Base-by-base conservation (phyloP, 2,113 vertebrate genomes). In the Cercopithecus mona region DNA sequence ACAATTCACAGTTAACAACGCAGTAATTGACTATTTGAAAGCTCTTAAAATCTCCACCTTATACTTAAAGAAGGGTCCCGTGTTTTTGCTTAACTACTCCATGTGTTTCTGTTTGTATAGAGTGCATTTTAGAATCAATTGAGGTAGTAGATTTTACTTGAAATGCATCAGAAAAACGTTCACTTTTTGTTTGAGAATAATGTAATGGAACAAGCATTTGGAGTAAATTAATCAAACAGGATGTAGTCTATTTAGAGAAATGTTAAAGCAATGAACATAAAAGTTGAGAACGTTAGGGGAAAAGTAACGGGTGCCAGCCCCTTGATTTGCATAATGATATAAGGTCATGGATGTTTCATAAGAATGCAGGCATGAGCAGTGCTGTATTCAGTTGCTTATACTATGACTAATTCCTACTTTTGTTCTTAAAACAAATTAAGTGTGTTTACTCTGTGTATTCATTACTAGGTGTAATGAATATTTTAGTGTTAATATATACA, bases 41-140 rank as follows among this genome's bases (percentile, higher is more conserved):
- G 96, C 89, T 98, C 96, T 98, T 98, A 97, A 98, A 98, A 96
- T 93, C 97, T 88, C 82, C 17, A 90, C 68, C 68, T 13, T 94
- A 17, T 96, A 96, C 89, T 96, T 98, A 98, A 98, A 95, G 75
- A 89, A 96, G 73, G 93, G 68, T 0, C 95, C 81, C 95, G 4
- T 92, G 16, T 92, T 99, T 98, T 98, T 96, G 90, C 93, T 98
- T 98, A 98, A 97, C 93, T 98, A 90, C 68, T 98, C 52, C 79
- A 97, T 98, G 98, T 98, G 40, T 98, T 98, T 98, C 92, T 72
- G 20, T 98, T 98, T 98, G 40, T 97, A 97, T 96, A 97, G 98
- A 98, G 55, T 66, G 88, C n/a, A 96, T 98, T 98, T 98, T 85
- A 98, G 98, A 98, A 98, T 98, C 98, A 98, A 90, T 97, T 27